Conservation (phyloP, 1,140 invertebrate genomes). For the Eueides isabella region DNA sequence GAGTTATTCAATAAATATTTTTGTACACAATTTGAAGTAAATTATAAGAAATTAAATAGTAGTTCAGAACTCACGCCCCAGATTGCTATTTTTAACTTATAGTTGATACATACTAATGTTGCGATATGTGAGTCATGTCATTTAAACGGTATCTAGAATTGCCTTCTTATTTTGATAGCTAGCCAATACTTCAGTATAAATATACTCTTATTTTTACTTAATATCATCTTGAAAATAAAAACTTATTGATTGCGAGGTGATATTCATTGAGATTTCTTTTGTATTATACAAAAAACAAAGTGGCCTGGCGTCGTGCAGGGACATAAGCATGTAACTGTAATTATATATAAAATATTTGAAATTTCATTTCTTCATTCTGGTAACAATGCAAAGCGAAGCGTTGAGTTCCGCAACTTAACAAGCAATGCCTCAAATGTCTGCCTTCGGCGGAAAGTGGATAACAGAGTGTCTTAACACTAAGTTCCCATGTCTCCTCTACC, state of each 20-base stretch:
- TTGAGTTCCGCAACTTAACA: not conserved
- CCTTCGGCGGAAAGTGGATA: no score
- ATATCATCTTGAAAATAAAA: not conserved
- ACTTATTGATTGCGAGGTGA: not conserved
- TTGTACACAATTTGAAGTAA: not conserved
- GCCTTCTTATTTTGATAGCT: not conserved
- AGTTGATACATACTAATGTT: conserved; percentile 23
- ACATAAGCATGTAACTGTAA: no score
- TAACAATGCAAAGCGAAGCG: no score
- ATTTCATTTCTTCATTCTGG: no score
- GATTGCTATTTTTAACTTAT: conserved; percentile 44
- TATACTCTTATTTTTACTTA: not conserved
- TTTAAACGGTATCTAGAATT: conserved; percentile 18
- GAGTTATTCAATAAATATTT: not conserved
- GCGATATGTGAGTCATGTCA: conserved; percentile 27
- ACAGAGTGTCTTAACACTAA: no score
- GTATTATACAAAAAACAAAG: not conserved
- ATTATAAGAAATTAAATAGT: not conserved
- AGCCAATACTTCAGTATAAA: not conserved
- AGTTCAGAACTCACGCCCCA: conserved; percentile 35
- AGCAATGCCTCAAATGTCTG: no score
- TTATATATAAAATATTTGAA: no score
- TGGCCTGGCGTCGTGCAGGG: no score
- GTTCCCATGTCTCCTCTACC: no score
- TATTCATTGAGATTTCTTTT: not conserved